Evolutionary conservation across 2,113 vertebrate genomes (phyloP).

Genomic region (Lasiurus borealis): DNA sequence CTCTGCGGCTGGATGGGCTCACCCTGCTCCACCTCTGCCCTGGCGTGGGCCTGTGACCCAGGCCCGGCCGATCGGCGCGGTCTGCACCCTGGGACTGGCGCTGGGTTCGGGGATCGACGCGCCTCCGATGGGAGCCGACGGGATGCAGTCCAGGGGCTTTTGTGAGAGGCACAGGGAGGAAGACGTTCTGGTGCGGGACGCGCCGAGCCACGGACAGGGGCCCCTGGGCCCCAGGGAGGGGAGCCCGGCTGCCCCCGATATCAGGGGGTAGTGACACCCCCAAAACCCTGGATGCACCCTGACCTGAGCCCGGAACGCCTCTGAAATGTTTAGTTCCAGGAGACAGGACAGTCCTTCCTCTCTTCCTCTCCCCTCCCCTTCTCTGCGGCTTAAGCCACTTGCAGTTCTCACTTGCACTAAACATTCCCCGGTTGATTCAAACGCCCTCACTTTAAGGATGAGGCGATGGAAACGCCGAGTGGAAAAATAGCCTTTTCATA

Average conservation of each 20-base stretch:
- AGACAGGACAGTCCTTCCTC: not conserved
- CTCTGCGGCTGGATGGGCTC: not conserved
- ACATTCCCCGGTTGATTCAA: conserved; percentile 16
- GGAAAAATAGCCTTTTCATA: conserved; percentile 22
- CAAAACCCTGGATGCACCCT: not conserved
- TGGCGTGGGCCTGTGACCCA: not conserved
- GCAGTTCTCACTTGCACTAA: not conserved
- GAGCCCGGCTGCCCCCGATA: not conserved
- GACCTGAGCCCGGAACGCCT: not conserved
- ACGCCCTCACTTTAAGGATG: conserved; percentile 18
- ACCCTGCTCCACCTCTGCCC: not conserved
- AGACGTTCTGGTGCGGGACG: not conserved
- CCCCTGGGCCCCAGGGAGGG: not conserved
- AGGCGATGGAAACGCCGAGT: conserved; percentile 9
- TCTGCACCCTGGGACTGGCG: not conserved
- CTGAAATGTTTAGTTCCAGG: not conserved
- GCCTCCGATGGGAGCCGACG: not conserved
- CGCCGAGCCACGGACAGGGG: not conserved
- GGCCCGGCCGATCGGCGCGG: not conserved
- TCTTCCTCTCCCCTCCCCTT: not conserved
- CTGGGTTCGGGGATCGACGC: not conserved
- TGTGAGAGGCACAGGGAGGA: not conserved
- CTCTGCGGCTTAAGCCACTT: not conserved
- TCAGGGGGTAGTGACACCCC: not conserved
- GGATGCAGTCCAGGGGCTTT: not conserved